Conservation (phyloP, 2,797 vertebrate genomes). For the Cichlasoma orientale region DNA sequence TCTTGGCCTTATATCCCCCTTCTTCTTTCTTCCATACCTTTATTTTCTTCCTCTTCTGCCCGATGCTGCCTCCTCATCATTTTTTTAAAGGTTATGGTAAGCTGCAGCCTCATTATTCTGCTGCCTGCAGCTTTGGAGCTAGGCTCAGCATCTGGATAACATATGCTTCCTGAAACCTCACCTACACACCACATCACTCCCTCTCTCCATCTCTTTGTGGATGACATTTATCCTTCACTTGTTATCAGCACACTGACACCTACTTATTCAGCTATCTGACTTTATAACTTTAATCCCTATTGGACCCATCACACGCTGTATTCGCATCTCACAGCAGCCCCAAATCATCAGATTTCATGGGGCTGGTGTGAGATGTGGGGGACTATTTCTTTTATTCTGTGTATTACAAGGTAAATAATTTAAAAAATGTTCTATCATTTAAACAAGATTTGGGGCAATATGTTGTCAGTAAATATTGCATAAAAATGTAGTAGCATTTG, state of each 20-base stretch:
- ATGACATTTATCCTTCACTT: background rate
- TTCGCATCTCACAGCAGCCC: background rate
- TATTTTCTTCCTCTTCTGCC: background rate
- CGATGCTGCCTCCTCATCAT: conserved; percentile 11
- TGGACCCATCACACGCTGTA: background rate
- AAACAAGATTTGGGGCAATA: background rate
- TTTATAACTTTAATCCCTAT: background rate
- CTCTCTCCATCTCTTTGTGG: background rate
- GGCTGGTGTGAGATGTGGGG: background rate
- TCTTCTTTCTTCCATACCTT: background rate
- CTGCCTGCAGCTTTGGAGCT: conserved; percentile 58
- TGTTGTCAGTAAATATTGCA: background rate
- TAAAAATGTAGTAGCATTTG: background rate
- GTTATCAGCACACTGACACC: background rate
- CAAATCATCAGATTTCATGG: background rate
- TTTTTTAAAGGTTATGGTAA: conserved; percentile 63
- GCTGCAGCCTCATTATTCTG: conserved; percentile 68
- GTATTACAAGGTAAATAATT: background rate
- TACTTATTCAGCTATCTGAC: background rate
- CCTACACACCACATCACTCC: conserved; percentile 39
- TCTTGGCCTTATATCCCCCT: background rate
- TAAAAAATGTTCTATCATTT: background rate
- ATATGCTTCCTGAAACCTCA: conserved; percentile 67
- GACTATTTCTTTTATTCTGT: background rate
- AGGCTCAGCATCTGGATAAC: conserved; percentile 77